A percentile compares a stretch with the other conserved stretches of the same genome.
Evolutionary conservation across 2,888 invertebrate genomes (phyloP).

Genomic region (Falcaria lacertinaria): DNA sequence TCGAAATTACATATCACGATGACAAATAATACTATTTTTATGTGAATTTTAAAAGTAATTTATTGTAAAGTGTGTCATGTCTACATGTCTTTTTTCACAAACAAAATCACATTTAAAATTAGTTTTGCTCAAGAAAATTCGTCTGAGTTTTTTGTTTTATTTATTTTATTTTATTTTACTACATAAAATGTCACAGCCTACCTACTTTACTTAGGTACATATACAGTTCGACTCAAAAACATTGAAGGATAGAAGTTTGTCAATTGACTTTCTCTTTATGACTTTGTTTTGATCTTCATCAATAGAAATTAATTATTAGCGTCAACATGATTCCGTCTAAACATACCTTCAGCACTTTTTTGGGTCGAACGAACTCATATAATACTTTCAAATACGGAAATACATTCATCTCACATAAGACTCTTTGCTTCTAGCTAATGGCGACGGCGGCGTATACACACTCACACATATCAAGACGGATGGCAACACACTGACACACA

Average conservation of each 20-base stretch:
- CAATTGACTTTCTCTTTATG: too few relatives aligned
- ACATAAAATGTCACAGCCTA: constrained; percentile 13
- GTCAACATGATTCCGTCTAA: too few relatives aligned
- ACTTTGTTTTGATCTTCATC: too few relatives aligned
- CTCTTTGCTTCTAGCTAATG: constrained; percentile 78
- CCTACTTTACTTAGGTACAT: constrained; percentile 14
- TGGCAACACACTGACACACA: constrained; percentile 66
- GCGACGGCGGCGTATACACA: constrained; percentile 69
- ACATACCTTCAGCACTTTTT: background rate
- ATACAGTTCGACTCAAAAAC: background rate
- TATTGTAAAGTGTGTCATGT: constrained; percentile 12
- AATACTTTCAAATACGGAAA: constrained; percentile 10
- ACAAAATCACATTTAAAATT: constrained; percentile 19
- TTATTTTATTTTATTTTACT: constrained; percentile 22
- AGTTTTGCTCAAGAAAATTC: constrained; percentile 33
- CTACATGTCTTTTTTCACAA: constrained; percentile 36
- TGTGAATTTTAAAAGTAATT: constrained; percentile 8
- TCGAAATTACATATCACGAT: constrained; percentile 66
- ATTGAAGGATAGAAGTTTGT: too few relatives aligned
- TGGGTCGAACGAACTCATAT: background rate
- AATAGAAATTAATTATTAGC: too few relatives aligned
- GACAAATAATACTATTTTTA: constrained; percentile 55
- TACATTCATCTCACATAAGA: constrained; percentile 61
- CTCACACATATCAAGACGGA: constrained; percentile 78
- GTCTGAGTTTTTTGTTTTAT: constrained; percentile 17